Evolutionary conservation across 2,888 invertebrate species (phyloP), one percentile per base, ranked within the genome.

Genomic region (Ariolimax columbianus): DNA sequence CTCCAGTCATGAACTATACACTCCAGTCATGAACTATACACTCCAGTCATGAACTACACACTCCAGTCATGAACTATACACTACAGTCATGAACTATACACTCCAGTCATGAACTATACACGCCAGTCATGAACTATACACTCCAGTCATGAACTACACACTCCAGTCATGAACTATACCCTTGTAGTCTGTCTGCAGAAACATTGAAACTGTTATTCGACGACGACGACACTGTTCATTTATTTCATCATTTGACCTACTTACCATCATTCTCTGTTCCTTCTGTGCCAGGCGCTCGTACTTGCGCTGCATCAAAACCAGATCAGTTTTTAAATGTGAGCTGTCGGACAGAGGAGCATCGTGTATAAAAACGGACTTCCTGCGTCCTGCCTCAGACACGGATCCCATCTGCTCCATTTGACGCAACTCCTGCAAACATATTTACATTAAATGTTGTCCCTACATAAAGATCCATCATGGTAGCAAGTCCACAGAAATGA

Each of bases 261-360:
- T 82, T 89, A 93, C 94, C 91, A 94, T 93, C 89, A 94, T 90
- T 55, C 94, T 89, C 63, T 90, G 90, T 87, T 94, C 94, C 86
- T 94, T 94, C 83, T 91, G 90, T 75, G 91, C 91, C 19, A 94
- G 91, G 59, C 94, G 88, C 43, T 94, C 93, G 87, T 92, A 93
- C 82, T 94, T 94, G 36, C 92, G 89, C 84, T 93, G 93, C 63
- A 94, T 87, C 36, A 94, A 86, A 33, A 92, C 88, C 17, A 93
- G 88, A 83, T 94, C 94, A 23, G 93, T 92, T 88, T 93, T 94
- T 43, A 94, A 88, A 75, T 93, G 93, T 2, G 91, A 89, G 83
- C 90, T 89, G 80, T 93, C 93, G 9, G 90, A 89, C 6, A 88
- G 89, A 0, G 87, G 87, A 11, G 86, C 40, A 33, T 91, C 91